phyloP scores from a whole-genome alignment of 2,888 invertebrate species.

The Nymphalis polychloros region DNA sequence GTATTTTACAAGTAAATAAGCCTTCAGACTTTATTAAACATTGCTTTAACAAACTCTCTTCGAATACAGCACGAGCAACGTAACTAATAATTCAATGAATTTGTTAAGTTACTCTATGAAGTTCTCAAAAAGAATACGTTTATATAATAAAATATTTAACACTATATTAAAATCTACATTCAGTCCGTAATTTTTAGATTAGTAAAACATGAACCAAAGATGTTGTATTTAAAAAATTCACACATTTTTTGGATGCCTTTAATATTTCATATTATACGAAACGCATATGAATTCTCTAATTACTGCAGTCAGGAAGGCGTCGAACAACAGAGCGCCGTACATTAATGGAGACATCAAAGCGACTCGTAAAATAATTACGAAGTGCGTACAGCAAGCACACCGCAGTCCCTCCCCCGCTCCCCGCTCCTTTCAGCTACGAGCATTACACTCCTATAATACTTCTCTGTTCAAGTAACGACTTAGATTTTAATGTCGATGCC shows the following conservation, averaged over 20 bases:
- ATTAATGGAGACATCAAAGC: conserved; percentile 23
- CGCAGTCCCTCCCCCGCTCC: not conserved
- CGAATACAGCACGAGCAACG: not conserved
- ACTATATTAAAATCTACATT: no score
- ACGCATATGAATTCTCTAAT: conserved; percentile 15
- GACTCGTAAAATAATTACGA: conserved; percentile 26
- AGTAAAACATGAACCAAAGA: no score
- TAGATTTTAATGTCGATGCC: conserved; percentile 19
- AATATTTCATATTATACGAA: conserved; percentile 6
- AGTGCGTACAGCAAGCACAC: conserved; percentile 1
- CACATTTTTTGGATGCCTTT: not conserved
- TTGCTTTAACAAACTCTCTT: not conserved
- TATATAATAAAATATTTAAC: no score
- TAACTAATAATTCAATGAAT: not conserved
- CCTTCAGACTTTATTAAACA: not conserved
- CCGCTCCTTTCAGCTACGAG: not conserved
- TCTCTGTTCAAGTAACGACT: conserved; percentile 16
- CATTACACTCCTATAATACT: conserved; percentile 11
- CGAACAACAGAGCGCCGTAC: conserved; percentile 13
- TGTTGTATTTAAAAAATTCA: not conserved
- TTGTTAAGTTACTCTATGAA: not conserved
- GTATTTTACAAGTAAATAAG: conserved; percentile 6
- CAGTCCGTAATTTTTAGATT: no score
- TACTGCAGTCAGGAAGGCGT: conserved; percentile 19
- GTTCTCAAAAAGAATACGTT: no score